Evolutionary conservation across 2,113 vertebrate species (phyloP).

Genomic region (Xiphophorus maculatus): DNA sequence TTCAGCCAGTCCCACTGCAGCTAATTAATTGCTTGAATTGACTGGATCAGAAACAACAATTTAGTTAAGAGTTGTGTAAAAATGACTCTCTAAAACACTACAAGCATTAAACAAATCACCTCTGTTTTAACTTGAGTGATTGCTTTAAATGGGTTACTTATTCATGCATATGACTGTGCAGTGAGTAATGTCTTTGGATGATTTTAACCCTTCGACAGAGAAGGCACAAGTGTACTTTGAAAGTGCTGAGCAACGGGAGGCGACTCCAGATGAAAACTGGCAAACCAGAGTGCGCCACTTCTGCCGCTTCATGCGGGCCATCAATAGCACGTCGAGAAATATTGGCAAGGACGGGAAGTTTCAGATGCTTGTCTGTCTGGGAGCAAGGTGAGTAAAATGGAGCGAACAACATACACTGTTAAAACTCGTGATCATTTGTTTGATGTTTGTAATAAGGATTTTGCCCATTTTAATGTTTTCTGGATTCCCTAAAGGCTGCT

Average conservation of each 20-base stretch:
- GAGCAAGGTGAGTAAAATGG: slow-evolving; percentile 86
- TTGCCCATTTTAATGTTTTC: background rate
- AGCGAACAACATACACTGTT: background rate
- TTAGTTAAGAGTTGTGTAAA: background rate
- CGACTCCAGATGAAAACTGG: slow-evolving; percentile 92
- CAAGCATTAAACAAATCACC: background rate
- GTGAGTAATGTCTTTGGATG: background rate
- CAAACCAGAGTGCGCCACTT: slow-evolving; percentile 91
- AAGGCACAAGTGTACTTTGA: slow-evolving; percentile 97
- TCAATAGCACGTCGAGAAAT: slow-evolving; percentile 93
- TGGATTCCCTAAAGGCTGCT: background rate
- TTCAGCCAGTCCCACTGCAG: background rate
- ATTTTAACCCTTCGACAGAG: slow-evolving; percentile 79
- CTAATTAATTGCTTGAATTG: background rate
- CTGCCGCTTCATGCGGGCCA: slow-evolving; percentile 93
- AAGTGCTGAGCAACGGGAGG: slow-evolving; percentile 88
- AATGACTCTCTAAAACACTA: background rate
- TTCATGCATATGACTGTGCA: background rate
- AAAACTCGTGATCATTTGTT: too few species aligned
- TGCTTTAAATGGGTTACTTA: background rate
- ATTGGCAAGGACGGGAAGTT: slow-evolving; percentile 99
- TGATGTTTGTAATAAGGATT: too few species aligned
- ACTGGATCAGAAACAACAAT: background rate
- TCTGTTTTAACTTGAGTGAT: background rate
- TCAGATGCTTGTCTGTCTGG: slow-evolving; percentile 98